Conservation (phyloP, 2,797 vertebrate species). For the Sebastolobus alascanus region DNA sequence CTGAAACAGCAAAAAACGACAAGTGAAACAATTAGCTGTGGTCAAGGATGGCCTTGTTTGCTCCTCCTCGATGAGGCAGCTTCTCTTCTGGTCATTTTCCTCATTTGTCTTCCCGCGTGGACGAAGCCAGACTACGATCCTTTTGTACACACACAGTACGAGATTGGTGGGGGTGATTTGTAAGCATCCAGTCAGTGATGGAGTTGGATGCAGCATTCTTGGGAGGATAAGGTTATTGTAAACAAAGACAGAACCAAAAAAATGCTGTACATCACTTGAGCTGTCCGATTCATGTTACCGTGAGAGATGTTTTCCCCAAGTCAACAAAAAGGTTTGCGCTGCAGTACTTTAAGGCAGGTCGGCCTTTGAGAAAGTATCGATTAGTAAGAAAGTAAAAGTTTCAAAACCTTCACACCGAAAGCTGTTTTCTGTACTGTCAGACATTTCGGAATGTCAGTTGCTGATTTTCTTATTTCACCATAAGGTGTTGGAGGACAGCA, state of each 20-base stretch:
- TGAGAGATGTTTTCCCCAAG: background rate
- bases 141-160: background rate
- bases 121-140: background rate
- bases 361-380: constrained; percentile 43
- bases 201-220: background rate
- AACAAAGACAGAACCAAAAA: background rate
- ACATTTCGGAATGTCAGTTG: background rate
- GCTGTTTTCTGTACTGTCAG: constrained; percentile 18
- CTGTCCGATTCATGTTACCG: background rate
- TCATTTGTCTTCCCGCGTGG: background rate
- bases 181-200: background rate
- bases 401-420: constrained; percentile 10
- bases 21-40: background rate
- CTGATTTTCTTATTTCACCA: constrained; percentile 25
- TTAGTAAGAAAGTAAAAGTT: constrained; percentile 18
- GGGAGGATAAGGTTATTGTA: background rate
- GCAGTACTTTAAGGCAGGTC: constrained; percentile 18
- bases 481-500: constrained; percentile 9
- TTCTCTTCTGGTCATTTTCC: background rate
- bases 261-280: background rate
- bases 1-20: background rate
- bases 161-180: background rate
- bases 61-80: background rate
- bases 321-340: constrained; percentile 7
- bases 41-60: background rate